Evolutionary conservation across 2,888 invertebrate genomes (phyloP).

Genomic region (Metallyticus violacea): DNA sequence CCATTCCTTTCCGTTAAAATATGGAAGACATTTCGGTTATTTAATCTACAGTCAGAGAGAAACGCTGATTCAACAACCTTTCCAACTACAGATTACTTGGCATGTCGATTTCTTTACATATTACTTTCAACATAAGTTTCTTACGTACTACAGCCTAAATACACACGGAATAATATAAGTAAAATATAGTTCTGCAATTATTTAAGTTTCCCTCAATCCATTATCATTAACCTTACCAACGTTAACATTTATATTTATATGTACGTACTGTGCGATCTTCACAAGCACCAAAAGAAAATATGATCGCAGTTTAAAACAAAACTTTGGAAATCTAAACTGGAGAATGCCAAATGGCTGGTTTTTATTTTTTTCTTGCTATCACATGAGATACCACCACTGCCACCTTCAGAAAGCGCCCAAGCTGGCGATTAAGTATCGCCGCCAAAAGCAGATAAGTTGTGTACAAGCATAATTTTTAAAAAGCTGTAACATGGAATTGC

Average conservation of each 20-base stretch:
- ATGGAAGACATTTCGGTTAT: too few species aligned
- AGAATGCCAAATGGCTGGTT: background rate
- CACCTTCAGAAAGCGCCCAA: constrained; percentile 2
- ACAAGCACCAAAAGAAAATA: too few species aligned
- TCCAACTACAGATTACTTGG: too few species aligned
- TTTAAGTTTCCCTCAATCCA: background rate
- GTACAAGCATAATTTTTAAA: background rate
- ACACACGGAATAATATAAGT: too few species aligned
- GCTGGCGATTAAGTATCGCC: background rate
- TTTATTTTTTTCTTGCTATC: constrained; percentile 2
- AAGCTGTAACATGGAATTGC: constrained; percentile 13
- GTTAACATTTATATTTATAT: background rate
- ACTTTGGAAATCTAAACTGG: background rate
- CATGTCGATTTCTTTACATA: too few species aligned
- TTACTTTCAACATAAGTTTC: too few species aligned
- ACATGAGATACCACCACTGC: background rate
- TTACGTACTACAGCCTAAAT: background rate
- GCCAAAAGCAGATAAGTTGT: background rate
- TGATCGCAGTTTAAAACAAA: too few species aligned
- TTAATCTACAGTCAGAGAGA: too few species aligned
- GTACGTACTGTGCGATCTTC: too few species aligned
- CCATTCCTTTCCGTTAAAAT: too few species aligned
- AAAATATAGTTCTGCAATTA: background rate
- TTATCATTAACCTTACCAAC: background rate
- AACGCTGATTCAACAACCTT: too few species aligned